Evolutionary conservation across 2,113 vertebrate genomes (phyloP), one percentile per base, ranked within the genome.

Genomic region (Pycnonotus jocosus): DNA sequence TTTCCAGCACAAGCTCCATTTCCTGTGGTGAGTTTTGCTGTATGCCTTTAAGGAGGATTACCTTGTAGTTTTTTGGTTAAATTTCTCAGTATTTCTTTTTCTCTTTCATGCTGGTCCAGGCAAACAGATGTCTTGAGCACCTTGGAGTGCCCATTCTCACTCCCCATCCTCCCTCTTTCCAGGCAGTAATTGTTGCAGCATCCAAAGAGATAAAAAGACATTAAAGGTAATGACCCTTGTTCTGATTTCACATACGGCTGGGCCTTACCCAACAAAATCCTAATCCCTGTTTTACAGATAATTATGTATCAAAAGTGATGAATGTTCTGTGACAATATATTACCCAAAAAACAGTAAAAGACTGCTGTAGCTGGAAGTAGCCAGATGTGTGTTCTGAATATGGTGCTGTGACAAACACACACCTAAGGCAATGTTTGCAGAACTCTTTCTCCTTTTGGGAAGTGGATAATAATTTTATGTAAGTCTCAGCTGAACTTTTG

Each of bases 211-310:
- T 95, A 94, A 95, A 97, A 93, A 93, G 65, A 18, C 82, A 93
- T 88, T 96, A 94, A 93, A 96, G 76, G 82, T 91, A 95, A 97
- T 94, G 93, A 88, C 93, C 86, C 93, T 90, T 81, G 42, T 61
- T 91, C 89, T 91, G 91, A 82, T 96, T 96, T 97, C 89, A 95
- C 74, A 50, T 92, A 90, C 0, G 68, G 48, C 84, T 96, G 89
- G 82, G 88, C 48, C 80, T 88, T 81, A 91, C 77, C 91, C 91
- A 91, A 88, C 70, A 94, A 95, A 96, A 91, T 80, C 81, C 33
- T 96, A 86, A 88, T 92, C 66, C 47, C 47, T 38, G 53, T 81
- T 95, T 88, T 80, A 95, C 84, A 90, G 76, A 86, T 92, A 88
- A 95, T 92, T 93, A 86, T 78, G 88, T 85, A 95, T 93, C 77